These are phyloP conservation scores for Eulemur macaco DNA, from an alignment of 2,113 vertebrate genomes.

Conservation along the genomic window DNA sequence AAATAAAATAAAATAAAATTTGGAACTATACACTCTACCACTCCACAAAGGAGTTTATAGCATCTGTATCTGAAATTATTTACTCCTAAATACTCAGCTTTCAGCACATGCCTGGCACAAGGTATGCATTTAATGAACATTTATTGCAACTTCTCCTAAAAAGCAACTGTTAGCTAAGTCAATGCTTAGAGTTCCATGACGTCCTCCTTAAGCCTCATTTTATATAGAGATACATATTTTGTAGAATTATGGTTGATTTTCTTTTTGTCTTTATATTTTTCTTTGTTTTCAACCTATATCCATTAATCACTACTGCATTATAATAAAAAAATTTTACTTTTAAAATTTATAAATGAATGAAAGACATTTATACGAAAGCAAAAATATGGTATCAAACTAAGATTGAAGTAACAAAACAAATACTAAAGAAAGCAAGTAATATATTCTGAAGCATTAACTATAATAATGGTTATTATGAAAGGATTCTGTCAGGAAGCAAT, in stretches of 20 bases:
- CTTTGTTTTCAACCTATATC: neutral
- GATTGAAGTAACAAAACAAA: slow-evolving; percentile 23
- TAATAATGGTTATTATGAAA: slow-evolving; percentile 53
- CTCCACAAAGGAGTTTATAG: neutral
- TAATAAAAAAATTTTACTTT: slow-evolving; percentile 21
- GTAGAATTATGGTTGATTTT: slow-evolving; percentile 33
- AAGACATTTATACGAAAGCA: slow-evolving; percentile 23
- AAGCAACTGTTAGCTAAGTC: neutral
- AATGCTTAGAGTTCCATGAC: neutral
- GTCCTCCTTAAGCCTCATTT: neutral
- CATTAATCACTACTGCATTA: neutral
- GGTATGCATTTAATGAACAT: slow-evolving; percentile 1
- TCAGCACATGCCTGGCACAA: neutral
- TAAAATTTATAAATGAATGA: slow-evolving; percentile 33
- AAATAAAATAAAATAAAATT: neutral
- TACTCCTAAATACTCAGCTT: neutral
- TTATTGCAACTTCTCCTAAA: slow-evolving; percentile 9
- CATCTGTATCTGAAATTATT: neutral
- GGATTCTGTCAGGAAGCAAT: slow-evolving; percentile 49
- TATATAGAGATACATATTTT: neutral
- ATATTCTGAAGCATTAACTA: slow-evolving; percentile 61
- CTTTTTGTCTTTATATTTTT: neutral
- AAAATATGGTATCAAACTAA: slow-evolving; percentile 25
- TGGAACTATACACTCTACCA: neutral
- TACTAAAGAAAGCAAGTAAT: slow-evolving; percentile 17